These are phyloP conservation scores for Ormyrus nitidulus DNA, from an alignment of 2,888 invertebrate genomes.

Conservation along the genomic window DNA sequence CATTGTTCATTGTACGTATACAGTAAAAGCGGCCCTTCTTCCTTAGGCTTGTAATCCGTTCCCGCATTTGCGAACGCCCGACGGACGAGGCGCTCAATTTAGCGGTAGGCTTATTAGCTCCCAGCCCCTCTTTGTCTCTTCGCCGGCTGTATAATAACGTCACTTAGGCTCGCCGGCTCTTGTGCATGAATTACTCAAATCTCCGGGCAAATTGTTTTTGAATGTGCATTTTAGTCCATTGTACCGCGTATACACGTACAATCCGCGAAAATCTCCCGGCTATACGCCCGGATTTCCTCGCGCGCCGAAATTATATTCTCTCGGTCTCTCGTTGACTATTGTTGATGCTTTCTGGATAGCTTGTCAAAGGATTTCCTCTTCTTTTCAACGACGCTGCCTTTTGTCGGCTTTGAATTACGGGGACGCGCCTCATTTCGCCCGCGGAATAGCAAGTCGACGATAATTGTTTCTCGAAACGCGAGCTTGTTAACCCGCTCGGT, in stretches of 20 bases:
- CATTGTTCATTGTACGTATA: slow-evolving; percentile 87
- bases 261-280: not conserved
- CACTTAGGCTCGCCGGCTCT: not conserved
- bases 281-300: slow-evolving; percentile 30
- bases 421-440: not conserved
- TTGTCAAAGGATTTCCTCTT: slow-evolving; percentile 35
- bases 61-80: not conserved
- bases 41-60: not conserved
- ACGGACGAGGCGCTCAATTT: not conserved
- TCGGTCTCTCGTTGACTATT: not conserved
- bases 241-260: not conserved
- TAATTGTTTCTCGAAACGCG: not conserved
- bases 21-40: not conserved
- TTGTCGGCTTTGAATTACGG: not conserved
- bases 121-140: not conserved
- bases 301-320: slow-evolving; percentile 26
- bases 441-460: not conserved
- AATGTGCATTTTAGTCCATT: slow-evolving; percentile 37
- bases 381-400: not conserved
- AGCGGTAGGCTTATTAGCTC: not conserved
- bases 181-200: slow-evolving; percentile 44
- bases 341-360: slow-evolving; percentile 28
- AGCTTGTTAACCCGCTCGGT: not conserved
- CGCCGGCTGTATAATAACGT: slow-evolving; percentile 30
- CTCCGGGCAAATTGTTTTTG: slow-evolving; percentile 45